Conservation (phyloP, 2,797 vertebrate species). For the Sebastes baramenuke region DNA sequence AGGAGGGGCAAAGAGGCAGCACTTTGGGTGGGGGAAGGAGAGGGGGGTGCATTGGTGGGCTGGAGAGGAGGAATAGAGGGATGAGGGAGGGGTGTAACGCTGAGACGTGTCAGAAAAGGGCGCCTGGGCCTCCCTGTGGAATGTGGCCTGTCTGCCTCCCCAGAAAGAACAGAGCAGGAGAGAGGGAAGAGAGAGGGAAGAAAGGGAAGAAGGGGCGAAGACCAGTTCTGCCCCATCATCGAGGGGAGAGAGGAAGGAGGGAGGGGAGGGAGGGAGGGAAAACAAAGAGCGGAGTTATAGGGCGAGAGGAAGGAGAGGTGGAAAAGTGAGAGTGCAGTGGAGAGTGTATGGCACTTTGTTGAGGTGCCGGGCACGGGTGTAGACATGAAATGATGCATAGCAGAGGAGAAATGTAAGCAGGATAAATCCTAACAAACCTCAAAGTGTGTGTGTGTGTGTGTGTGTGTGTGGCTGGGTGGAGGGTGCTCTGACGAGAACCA, state of each 20-base stretch:
- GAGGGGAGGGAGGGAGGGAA: background rate
- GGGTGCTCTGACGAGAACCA: slow-evolving; percentile 79
- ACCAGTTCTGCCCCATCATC: slow-evolving; percentile 71
- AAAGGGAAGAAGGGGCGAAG: slow-evolving; percentile 63
- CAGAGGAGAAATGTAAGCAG: slow-evolving; percentile 77
- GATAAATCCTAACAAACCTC: slow-evolving; percentile 74
- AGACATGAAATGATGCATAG: slow-evolving; percentile 78
- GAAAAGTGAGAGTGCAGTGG: slow-evolving; percentile 68
- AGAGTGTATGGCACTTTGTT: slow-evolving; percentile 64
- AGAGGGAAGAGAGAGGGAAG: slow-evolving; percentile 65
- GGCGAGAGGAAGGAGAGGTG: slow-evolving; percentile 42
- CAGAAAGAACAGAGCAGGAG: slow-evolving; percentile 77
- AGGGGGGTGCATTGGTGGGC: slow-evolving; percentile 50
- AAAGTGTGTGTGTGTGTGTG: slow-evolving; percentile 47
- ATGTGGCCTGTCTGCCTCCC: slow-evolving; percentile 87
- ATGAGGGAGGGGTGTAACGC: slow-evolving; percentile 82
- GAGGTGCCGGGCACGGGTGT: slow-evolving; percentile 69
- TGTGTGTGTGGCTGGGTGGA: slow-evolving; percentile 29
- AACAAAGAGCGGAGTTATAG: slow-evolving; percentile 50
- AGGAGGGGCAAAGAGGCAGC: slow-evolving; percentile 52
- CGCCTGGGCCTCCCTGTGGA: slow-evolving; percentile 87
- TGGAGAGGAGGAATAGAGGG: slow-evolving; percentile 70
- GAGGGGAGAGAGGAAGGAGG: slow-evolving; percentile 10
- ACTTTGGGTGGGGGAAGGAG: slow-evolving; percentile 2
- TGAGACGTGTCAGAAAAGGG: slow-evolving; percentile 87